Evolutionary conservation across 2,113 vertebrate species (phyloP), one percentile per base, ranked within the genome.

Genomic region (Mola mola): DNA sequence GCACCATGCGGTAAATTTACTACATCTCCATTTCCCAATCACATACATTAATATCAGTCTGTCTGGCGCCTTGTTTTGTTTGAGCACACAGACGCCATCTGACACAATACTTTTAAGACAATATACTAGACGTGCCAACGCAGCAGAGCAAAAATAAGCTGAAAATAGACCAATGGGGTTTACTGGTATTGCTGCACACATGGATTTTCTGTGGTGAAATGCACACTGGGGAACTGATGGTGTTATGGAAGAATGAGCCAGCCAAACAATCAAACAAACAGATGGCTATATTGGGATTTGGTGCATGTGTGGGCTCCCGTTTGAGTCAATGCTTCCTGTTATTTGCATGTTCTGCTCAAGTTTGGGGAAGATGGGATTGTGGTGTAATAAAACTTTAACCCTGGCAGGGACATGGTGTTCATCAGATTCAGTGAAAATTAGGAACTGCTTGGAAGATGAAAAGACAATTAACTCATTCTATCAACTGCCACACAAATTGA

Each of bases 201-300:
- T 82, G 83, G 81, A 80, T 85, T 72, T 79, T 63, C 20, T 57
- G 37, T 65, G 73, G 49, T 76, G 79, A 81, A 87, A 86, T 29
- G 47, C 52, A 46, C 76, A 40, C 72, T 0, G 10, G 81, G 75
- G 82, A 78, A 50, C 38, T 29, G 20, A 41, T 29, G 42, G 66
- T 43, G 22, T 81, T 55, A 81, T 69, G 48, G 65, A 58, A 51
- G 78, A 62, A 76, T 31, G 17, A 53, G 12, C 19, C 29, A 33
- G 31, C 26, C 61, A 79, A 73, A 79, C 41, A 63, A 62, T 59
- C 59, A 66, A 70, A 57, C 51, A 69, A 64, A 47, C 78, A 55
- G 37, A 57, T 24, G 9, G 52, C 17, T 41, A 16, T 2, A 8
- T 9, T 15, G n/a, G 9, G 28, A n/a, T n/a, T n/a, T n/a, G n/a